These are phyloP conservation scores for Cyanoderma ruficeps DNA, from an alignment of 2,113 vertebrate species.

Conservation along the genomic window DNA sequence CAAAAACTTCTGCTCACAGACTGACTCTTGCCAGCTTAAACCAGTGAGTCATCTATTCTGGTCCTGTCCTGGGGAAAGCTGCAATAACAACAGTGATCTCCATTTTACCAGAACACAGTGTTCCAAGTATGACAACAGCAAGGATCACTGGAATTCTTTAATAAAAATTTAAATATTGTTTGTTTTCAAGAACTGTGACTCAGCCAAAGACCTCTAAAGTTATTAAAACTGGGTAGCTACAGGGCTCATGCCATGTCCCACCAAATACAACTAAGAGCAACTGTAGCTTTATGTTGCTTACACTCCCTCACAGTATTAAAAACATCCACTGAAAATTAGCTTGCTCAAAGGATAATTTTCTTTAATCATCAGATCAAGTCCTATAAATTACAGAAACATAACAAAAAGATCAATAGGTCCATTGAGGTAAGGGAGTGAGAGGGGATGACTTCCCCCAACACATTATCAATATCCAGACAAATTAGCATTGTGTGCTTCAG, in stretches of 20 bases:
- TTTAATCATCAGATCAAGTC: background rate
- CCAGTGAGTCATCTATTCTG: background rate
- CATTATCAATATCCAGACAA: constrained; percentile 4
- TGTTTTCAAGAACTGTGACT: constrained; percentile 5
- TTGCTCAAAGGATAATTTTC: background rate
- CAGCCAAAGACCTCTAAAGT: background rate
- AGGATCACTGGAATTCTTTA: background rate
- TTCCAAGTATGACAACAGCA: background rate
- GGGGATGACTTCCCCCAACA: background rate
- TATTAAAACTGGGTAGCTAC: background rate
- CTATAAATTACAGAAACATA: background rate
- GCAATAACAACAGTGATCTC: background rate
- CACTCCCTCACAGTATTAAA: background rate
- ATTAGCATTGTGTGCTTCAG: background rate
- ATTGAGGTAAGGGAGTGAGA: background rate
- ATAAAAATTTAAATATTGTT: constrained; percentile 13
- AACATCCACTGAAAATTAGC: background rate
- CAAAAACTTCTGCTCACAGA: background rate
- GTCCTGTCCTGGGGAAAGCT: background rate
- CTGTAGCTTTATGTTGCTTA: background rate
- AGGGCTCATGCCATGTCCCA: background rate
- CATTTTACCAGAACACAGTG: background rate
- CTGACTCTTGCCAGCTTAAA: background rate
- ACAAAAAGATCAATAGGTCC: constrained; percentile 5
- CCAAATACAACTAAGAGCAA: background rate